phyloP scores from a whole-genome alignment of 2,113 vertebrate genomes.

The Chinchilla lanigera region DNA sequence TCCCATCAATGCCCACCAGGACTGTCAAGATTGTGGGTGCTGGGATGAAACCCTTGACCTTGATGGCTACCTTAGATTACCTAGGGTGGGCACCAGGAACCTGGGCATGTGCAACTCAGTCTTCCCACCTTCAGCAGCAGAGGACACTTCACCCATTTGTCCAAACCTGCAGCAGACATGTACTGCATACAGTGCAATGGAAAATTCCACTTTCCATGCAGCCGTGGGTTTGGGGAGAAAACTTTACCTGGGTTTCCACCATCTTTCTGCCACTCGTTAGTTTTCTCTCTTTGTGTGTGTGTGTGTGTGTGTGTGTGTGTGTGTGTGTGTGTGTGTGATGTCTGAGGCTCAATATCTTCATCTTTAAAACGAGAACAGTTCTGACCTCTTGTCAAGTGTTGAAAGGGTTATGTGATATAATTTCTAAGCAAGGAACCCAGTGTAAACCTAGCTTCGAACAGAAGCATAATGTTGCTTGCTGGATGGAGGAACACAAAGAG shows the following conservation, averaged over 20 bases:
- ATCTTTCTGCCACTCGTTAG: background rate
- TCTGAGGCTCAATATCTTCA: background rate
- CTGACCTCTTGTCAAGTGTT: background rate
- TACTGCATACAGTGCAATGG: background rate
- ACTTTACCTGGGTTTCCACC: background rate
- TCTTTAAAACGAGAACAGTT: background rate
- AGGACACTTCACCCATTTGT: accelerated
- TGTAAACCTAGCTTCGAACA: background rate
- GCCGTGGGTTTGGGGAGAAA: accelerated
- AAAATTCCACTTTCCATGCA: background rate
- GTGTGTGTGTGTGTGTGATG: background rate
- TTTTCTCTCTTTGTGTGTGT: background rate
- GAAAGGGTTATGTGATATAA: background rate
- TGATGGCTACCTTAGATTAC: background rate
- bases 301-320: background rate
- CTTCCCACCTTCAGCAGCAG: background rate
- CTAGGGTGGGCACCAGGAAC: background rate
- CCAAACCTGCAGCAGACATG: background rate
- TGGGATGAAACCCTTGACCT: background rate
- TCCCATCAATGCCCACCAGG: background rate
- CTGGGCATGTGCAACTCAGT: background rate
- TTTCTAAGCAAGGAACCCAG: background rate
- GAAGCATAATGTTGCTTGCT: background rate
- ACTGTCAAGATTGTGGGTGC: background rate
- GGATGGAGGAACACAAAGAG: background rate